Percentiles rank a stretch among this genome's conserved stretches.
These are phyloP conservation scores for Opisthograptis luteolata DNA, from an alignment of 2,888 invertebrate species.

Conservation along the genomic window DNA sequence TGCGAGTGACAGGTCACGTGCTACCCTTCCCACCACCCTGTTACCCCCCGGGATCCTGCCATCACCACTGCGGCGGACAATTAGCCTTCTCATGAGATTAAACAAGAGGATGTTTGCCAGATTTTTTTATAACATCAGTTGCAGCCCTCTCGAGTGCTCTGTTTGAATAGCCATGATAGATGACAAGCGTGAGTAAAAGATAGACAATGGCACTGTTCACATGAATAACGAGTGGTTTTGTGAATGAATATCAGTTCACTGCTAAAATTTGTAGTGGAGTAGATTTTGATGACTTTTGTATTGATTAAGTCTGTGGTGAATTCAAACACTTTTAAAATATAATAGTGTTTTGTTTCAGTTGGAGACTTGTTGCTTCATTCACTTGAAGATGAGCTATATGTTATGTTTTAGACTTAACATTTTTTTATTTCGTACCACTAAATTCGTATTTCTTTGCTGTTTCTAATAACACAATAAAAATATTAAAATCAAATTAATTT, in stretches of 20 bases:
- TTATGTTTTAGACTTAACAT: no score
- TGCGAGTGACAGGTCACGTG: slow-evolving; percentile 85
- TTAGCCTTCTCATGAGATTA: slow-evolving; percentile 82
- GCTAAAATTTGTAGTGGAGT: no score
- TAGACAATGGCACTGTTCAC: slow-evolving; percentile 47
- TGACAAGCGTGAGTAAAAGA: slow-evolving; percentile 55
- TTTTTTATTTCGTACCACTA: no score
- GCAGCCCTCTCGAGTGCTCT: slow-evolving; percentile 22
- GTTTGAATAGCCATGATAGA: slow-evolving; percentile 50
- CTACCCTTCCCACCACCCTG: slow-evolving; percentile 47
- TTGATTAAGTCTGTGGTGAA: no score
- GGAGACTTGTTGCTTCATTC: slow-evolving; percentile 6
- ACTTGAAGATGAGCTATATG: neutral
- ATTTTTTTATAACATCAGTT: slow-evolving; percentile 49
- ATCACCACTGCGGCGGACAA: slow-evolving; percentile 80
- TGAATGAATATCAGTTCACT: slow-evolving; percentile 24
- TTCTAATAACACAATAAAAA: no score
- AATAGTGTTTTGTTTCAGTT: neutral
- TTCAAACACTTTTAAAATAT: no score
- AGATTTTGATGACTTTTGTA: no score
- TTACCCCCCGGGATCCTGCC: slow-evolving; percentile 34
- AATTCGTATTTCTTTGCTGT: no score
- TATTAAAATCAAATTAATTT: no score
- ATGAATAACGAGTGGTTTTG: slow-evolving; percentile 40
- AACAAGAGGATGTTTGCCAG: slow-evolving; percentile 67